Percentiles rank a stretch among this genome's conserved stretches.
phyloP scores from a whole-genome alignment of 2,888 invertebrate species.

The Phaedon cochleariae region DNA sequence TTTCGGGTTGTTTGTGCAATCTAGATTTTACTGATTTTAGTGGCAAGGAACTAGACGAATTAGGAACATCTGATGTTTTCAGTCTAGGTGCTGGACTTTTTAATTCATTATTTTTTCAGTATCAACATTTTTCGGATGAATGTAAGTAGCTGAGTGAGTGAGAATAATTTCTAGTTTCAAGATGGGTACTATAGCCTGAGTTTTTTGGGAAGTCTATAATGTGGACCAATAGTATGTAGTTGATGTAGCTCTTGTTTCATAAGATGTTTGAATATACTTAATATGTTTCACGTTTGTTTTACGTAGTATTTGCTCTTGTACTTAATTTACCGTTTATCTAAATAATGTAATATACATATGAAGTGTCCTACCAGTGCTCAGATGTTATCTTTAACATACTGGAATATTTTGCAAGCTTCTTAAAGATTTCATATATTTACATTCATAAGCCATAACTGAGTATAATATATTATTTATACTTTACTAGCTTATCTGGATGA shows the following conservation, averaged over 20 bases:
- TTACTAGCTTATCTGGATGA: too few species aligned
- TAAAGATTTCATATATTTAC: too few species aligned
- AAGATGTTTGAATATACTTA: not conserved
- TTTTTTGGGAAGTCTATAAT: not conserved
- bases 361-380: too few species aligned
- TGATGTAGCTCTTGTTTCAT: not conserved
- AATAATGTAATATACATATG: not conserved
- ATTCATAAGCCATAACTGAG: too few species aligned
- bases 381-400: too few species aligned
- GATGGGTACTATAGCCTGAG: not conserved
- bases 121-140: slow-evolving; percentile 8
- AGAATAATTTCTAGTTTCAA: not conserved
- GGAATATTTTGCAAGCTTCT: too few species aligned
- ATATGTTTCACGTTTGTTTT: too few species aligned
- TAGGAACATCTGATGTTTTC: slow-evolving; percentile 52
- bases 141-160: not conserved
- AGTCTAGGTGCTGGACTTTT: slow-evolving; percentile 25
- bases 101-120: slow-evolving; percentile 34
- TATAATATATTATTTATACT: too few species aligned
- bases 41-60: slow-evolving; percentile 48
- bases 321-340: not conserved
- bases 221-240: not conserved
- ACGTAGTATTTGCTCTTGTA: slow-evolving; percentile 9
- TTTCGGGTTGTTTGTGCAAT: slow-evolving; percentile 44
- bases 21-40: slow-evolving; percentile 49